phyloP scores from a whole-genome alignment of 2,888 invertebrate genomes.

The Nycteola revayana region DNA sequence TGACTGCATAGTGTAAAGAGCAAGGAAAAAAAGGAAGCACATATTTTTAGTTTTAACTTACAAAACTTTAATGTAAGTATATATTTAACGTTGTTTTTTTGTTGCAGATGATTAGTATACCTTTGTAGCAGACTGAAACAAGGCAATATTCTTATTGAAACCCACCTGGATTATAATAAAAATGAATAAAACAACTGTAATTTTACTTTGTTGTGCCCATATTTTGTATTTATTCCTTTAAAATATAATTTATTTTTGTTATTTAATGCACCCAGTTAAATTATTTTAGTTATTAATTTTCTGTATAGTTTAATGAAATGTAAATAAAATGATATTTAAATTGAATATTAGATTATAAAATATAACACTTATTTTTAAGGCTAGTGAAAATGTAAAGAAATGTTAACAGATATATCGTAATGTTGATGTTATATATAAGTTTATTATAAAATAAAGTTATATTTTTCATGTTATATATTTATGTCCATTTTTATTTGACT shows the following conservation, averaged over 20 bases:
- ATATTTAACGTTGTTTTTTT: conserved; percentile 7
- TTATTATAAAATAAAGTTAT: conserved; percentile 27
- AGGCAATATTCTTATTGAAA: conserved; percentile 11
- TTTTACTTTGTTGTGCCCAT: conserved; percentile 29
- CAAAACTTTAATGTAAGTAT: too few relatives aligned
- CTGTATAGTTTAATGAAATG: conserved; percentile 20
- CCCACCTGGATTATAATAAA: conserved; percentile 27
- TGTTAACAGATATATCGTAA: conserved; percentile 29
- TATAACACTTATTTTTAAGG: conserved; percentile 56
- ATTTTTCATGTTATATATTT: conserved; percentile 10
- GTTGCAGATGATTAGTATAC: conserved; percentile 6
- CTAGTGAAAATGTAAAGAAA: conserved; percentile 64
- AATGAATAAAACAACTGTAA: not conserved
- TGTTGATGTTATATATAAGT: conserved; percentile 30
- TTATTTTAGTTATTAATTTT: conserved; percentile 25
- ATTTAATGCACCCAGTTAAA: conserved; percentile 15
- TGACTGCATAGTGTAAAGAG: too few relatives aligned
- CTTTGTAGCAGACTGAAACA: conserved; percentile 12
- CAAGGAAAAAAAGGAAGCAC: too few relatives aligned
- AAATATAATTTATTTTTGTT: conserved; percentile 16
- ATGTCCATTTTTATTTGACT: not conserved
- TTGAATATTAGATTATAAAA: conserved; percentile 27
- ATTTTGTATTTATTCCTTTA: conserved; percentile 18
- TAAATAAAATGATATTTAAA: conserved; percentile 24
- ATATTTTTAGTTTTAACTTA: too few relatives aligned